Evolutionary conservation across 2,888 invertebrate species (phyloP), one percentile per base, ranked within the genome.

Genomic region (Plutella xylostella): DNA sequence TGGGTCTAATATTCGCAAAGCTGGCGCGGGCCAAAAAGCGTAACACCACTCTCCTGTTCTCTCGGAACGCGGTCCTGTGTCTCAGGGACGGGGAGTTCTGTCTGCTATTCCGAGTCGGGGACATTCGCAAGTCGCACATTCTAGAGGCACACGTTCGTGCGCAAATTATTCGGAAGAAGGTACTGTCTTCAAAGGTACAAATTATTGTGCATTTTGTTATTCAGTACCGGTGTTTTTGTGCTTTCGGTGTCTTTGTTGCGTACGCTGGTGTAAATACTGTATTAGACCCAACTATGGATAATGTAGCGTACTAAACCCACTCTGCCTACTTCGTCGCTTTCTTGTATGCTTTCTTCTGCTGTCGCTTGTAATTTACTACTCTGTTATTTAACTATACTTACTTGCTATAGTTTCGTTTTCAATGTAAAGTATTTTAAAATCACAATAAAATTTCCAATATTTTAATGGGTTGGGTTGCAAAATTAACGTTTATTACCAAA

Each of bases 61-160:
- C 96, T 55, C 87, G 95, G 60, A 92, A 94, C 69, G 97, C 97
- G 39, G 94, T 96, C 52, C 92, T 98, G 57, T 96, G 96, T 69
- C 92, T 95, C 68, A 87, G 97, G 56, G 96, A 97, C 71, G 96
- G 96, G 3, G 89, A 93, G 61, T 90, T 93, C 54, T 96, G 94
- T 68, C 87, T 97, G 52, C 92, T 97, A 88, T 96, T 97, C 78
- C 88, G 97, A 35, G 96, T 97, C 34, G 97, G 97, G 43, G 97
- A 97, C 74, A 97, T 97, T 91, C 88, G 97, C 57, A 94, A 94
- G 78, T 96, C 96, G 51, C 98, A 98, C 82, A 96, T 98, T 61
- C 94, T 98, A 58, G 98, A 98, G 78, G 97, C 98, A 47, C 97
- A 97, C 74, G 92, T 98, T 34, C 87, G 97, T 55, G 96, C 97